Conservation (phyloP, 2,797 vertebrate genomes). For the Thalassophryne amazonica region DNA sequence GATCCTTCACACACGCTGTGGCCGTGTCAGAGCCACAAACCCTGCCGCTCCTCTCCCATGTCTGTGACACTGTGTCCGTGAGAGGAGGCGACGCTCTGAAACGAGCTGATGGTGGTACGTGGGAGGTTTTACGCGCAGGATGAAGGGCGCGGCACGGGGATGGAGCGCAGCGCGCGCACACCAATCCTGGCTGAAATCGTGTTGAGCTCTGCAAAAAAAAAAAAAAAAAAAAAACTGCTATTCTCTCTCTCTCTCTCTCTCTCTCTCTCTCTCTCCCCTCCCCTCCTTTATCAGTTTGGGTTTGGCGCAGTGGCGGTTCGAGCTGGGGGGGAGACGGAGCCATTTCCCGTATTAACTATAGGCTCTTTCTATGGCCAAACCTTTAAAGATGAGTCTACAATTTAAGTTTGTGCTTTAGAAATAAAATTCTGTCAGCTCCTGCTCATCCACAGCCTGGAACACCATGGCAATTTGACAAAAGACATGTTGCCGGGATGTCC, state of each 20-base stretch:
- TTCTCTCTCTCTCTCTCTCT: background rate
- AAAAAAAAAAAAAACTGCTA: conserved; percentile 1
- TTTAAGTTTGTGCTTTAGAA: no score
- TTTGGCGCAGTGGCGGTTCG: no score
- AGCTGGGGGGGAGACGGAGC: no score
- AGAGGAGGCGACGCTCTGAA: no score
- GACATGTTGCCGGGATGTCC: no score
- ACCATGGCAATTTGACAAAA: no score
- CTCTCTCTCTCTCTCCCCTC: background rate
- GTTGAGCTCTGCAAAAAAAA: conserved; percentile 63
- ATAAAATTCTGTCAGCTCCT: no score
- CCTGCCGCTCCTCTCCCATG: conserved; percentile 54
- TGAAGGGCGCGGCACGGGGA: conserved; percentile 65
- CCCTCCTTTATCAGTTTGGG: no score
- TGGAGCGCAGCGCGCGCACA: conserved; percentile 17
- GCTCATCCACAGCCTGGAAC: no score
- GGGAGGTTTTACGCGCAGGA: conserved; percentile 46
- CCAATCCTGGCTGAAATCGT: conserved; percentile 26
- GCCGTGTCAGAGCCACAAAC: conserved; percentile 64
- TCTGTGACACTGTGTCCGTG: conserved; percentile 45
- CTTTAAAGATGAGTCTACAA: no score
- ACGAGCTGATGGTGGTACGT: conserved; percentile 9
- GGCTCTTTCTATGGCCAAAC: no score
- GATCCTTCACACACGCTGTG: conserved; percentile 68
- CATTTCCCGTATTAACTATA: no score